Evolutionary conservation across 2,888 invertebrate genomes (phyloP), one percentile per base, ranked within the genome.

Genomic region (Imbricaverruca yamaguchii): DNA sequence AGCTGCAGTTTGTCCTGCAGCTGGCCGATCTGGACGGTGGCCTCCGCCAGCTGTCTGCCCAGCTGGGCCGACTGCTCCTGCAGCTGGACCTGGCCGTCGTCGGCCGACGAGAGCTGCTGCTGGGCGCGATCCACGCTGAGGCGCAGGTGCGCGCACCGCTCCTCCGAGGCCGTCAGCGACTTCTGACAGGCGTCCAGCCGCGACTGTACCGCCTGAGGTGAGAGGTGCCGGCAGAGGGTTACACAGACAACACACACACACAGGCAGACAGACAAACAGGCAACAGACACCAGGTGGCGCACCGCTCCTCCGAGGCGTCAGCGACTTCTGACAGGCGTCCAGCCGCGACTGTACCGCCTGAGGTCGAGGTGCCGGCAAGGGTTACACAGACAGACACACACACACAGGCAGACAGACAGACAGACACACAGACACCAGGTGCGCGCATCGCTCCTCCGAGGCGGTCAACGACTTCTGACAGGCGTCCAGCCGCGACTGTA

Each of bases 1-100:
- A 96, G 81, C 93, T 91, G 84, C 74, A 74, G 74, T 23, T 74
- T 10, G 13, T 74, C 74, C 53, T 53, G 53, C 74, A 74, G 53
- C 53, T 74, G 74, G 8, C 0, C 18, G 8, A 12, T 18, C 53
- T 74, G 53, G 8, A 53, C 74, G 21, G 13, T 53, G 53, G 74
- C 74, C 74, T 74, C 74, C 18, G 74, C 74, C 74, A 74, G 74
- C 53, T 74, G 74, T 7, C 53, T 12, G 53, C 13, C 39, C 53
- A 74, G 74, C 74, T 53, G 74, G 18, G 39, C 18, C 18, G 21
- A 18, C 39, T 25, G 74, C 18, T 74, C 53, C 53, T 25, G 11
- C 7, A 10, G 9, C 53, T 74, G 53, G 18, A 53, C 74, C 53
- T 74, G 74, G 53, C 53, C 74, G 12, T 13, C 25, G 74, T 53